Evolutionary conservation across 2,797 vertebrate species (phyloP).

Genomic region (Poecilia velifera): DNA sequence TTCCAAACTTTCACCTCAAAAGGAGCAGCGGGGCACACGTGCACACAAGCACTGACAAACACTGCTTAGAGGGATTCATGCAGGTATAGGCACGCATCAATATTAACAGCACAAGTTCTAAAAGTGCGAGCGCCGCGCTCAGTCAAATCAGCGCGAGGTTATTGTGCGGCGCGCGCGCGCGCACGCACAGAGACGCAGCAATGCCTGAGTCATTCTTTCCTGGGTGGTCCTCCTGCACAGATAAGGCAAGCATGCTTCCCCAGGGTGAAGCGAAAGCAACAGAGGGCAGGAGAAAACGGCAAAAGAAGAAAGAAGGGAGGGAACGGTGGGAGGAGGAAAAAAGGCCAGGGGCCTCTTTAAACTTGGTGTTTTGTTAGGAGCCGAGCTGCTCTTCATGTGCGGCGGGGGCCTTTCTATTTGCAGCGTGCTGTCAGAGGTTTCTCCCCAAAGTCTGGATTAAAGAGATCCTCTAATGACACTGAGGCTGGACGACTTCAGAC

Average conservation of each 20-base stretch:
- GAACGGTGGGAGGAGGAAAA: conserved; percentile 64
- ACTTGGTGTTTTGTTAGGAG: conserved; percentile 81
- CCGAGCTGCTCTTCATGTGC: conserved; percentile 74
- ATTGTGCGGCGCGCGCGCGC: conserved; percentile 35
- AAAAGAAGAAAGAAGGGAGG: conserved; percentile 67
- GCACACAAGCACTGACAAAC: conserved; percentile 68
- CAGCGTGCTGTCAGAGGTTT: conserved; percentile 79
- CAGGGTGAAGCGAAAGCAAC: conserved; percentile 80
- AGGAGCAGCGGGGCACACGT: conserved; percentile 67
- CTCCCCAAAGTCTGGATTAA: conserved; percentile 82
- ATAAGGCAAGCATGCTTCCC: conserved; percentile 83
- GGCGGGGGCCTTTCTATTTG: conserved; percentile 78
- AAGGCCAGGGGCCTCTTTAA: conserved; percentile 78
- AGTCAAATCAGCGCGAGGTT: conserved; percentile 64
- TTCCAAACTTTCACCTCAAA: conserved; percentile 66
- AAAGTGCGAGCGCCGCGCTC: conserved; percentile 61
- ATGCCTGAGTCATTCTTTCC: conserved; percentile 77
- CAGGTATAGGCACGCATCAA: conserved; percentile 80
- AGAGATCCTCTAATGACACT: conserved; percentile 83
- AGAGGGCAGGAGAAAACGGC: conserved; percentile 65
- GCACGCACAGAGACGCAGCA: conserved; percentile 46
- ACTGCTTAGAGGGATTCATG: conserved; percentile 68
- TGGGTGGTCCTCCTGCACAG: conserved; percentile 84
- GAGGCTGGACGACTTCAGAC: conserved; percentile 79
- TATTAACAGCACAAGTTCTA: conserved; percentile 75